These are phyloP conservation scores for Euphydryas editha DNA, from an alignment of 2,888 invertebrate species.

Conservation along the genomic window DNA sequence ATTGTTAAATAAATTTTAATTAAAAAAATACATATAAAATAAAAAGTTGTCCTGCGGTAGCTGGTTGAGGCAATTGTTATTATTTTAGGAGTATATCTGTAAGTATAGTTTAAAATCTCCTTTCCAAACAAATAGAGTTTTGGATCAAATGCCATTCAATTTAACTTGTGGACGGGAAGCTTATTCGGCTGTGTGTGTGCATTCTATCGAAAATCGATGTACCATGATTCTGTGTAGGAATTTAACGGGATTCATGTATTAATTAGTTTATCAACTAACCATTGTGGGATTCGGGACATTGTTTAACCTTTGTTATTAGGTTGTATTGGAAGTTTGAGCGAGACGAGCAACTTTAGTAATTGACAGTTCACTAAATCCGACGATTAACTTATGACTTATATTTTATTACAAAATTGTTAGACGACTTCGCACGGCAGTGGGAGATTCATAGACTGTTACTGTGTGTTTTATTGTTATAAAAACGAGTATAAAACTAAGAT, in stretches of 20 bases:
- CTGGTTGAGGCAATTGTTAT: no score
- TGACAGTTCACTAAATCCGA: not conserved
- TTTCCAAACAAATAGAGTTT: not conserved
- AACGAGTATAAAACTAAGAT: no score
- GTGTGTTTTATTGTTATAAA: no score
- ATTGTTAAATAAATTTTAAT: no score
- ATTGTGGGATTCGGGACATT: slow-evolving; percentile 25
- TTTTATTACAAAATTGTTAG: not conserved
- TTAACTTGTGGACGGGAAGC: slow-evolving; percentile 4
- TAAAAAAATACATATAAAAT: no score
- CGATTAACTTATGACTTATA: not conserved
- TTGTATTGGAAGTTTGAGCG: not conserved
- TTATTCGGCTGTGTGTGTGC: slow-evolving; percentile 4
- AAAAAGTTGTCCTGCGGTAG: no score
- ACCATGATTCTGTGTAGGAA: slow-evolving; percentile 19
- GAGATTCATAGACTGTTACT: no score
- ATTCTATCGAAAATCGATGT: slow-evolving; percentile 38
- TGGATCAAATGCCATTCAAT: not conserved
- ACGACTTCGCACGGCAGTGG: no score
- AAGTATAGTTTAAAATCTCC: no score
- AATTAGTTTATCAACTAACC: slow-evolving; percentile 34
- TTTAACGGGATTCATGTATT: slow-evolving; percentile 26
- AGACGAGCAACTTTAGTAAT: not conserved
- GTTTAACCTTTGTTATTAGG: slow-evolving; percentile 17
- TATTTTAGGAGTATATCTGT: no score